Percentiles rank a stretch among this genome's conserved stretches.
These are phyloP conservation scores for Callipepla californica DNA, from an alignment of 2,113 vertebrate genomes.

Conservation along the genomic window DNA sequence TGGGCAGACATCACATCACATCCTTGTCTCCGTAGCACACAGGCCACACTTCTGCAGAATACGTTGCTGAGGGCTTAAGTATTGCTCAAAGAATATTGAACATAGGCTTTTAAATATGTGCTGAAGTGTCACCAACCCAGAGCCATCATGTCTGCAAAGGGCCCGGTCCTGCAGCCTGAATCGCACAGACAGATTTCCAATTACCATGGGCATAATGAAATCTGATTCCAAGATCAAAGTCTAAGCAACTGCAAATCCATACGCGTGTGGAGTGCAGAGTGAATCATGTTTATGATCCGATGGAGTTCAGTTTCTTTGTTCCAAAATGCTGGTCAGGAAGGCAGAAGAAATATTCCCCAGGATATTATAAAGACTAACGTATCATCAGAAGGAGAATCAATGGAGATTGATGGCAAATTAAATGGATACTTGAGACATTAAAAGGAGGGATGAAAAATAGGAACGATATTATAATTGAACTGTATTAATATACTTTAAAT, in stretches of 20 bases:
- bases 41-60: not conserved
- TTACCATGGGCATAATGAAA: not conserved
- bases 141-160: not conserved
- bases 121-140: not conserved
- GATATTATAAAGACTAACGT: conserved; percentile 60
- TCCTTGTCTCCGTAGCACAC: not conserved
- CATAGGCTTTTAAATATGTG: not conserved
- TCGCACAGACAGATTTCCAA: not conserved
- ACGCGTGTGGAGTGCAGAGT: not conserved
- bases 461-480: conserved; percentile 46
- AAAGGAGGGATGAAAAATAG: conserved; percentile 59
- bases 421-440: conserved; percentile 62
- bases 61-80: not conserved
- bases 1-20: not conserved
- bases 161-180: not conserved
- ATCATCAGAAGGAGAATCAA: conserved; percentile 60
- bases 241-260: conserved; percentile 12
- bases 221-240: conserved; percentile 3
- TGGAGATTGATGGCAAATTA: conserved; percentile 69
- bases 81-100: not conserved
- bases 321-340: conserved; percentile 60
- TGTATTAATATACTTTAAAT: conserved; percentile 67
- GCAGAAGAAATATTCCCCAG: conserved; percentile 34
- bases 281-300: conserved; percentile 36
- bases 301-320: conserved; percentile 25